Percentiles rank a stretch among this genome's conserved stretches.
These are phyloP conservation scores for Cercopithecus mona DNA, from an alignment of 2,113 vertebrate genomes.

Conservation along the genomic window DNA sequence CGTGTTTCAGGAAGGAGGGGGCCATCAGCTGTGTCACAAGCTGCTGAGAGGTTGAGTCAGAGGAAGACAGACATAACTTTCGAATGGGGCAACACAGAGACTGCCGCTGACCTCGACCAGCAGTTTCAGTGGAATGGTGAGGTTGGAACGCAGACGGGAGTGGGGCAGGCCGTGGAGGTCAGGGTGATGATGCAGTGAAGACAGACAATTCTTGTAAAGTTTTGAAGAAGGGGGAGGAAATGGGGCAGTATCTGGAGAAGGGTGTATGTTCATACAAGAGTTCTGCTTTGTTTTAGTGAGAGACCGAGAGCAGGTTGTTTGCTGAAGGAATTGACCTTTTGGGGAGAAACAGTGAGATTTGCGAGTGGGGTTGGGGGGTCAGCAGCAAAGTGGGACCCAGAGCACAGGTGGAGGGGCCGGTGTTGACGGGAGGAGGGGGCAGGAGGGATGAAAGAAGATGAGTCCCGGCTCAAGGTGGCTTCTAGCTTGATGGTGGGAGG, in stretches of 20 bases:
- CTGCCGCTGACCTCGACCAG: background rate
- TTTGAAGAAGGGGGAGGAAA: background rate
- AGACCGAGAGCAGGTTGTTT: background rate
- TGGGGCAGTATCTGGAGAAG: background rate
- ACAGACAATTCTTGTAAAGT: background rate
- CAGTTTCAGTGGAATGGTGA: background rate
- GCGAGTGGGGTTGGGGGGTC: background rate
- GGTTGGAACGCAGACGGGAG: background rate
- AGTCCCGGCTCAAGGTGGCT: too few species aligned
- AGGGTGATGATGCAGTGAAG: background rate
- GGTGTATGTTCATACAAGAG: background rate
- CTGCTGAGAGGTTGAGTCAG: background rate
- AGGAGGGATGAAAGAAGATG: background rate
- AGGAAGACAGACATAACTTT: background rate
- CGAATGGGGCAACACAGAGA: background rate
- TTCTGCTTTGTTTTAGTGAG: background rate
- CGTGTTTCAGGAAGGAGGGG: background rate
- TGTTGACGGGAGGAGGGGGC: background rate
- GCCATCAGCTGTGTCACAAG: background rate
- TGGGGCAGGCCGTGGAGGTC: background rate
- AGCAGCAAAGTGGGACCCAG: background rate
- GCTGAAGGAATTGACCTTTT: background rate
- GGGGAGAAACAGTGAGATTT: background rate
- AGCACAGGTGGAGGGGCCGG: fast-evolving
- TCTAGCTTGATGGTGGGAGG: background rate